Evolutionary conservation across 37 sponge, comb jelly and placozoan genomes (phyloP).

Genomic region (Spongilla lacustris): DNA sequence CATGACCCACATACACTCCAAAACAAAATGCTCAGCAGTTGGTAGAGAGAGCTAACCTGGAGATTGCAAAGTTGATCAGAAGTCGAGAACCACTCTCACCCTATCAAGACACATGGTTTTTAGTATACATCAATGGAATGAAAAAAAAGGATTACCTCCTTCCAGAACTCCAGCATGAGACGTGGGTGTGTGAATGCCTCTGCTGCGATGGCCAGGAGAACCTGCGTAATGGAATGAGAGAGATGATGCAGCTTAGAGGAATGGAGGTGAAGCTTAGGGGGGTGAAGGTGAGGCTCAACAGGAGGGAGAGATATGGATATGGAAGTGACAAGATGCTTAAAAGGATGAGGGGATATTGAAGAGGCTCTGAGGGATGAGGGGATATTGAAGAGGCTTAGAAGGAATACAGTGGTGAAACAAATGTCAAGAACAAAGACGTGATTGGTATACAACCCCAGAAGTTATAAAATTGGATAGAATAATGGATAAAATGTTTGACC

Average conservation of each 20-base stretch:
- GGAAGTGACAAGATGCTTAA: not conserved
- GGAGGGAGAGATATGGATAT: not conserved
- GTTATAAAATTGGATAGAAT: too few relatives aligned
- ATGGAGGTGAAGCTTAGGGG: not conserved
- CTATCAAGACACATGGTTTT: not conserved
- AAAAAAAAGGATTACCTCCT: constrained; percentile 5
- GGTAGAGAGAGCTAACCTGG: constrained; percentile 24
- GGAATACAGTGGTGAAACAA: too few relatives aligned
- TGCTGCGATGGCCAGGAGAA: constrained; percentile 40
- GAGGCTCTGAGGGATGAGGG: too few relatives aligned
- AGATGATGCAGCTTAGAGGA: not conserved
- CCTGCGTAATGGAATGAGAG: constrained; percentile 13
- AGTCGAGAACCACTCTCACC: constrained; percentile 33
- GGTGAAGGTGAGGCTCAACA: too few relatives aligned
- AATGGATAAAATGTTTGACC: too few relatives aligned
- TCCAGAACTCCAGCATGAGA: constrained; percentile 58
- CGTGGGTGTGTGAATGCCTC: constrained; percentile 47
- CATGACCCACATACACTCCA: too few relatives aligned
- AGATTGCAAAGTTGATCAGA: constrained; percentile 19
- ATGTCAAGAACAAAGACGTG: too few relatives aligned
- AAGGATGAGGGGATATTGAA: too few relatives aligned
- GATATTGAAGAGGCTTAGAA: too few relatives aligned
- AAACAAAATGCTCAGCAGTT: too few relatives aligned
- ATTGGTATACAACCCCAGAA: too few relatives aligned
- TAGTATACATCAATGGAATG: too few relatives aligned